Conservation (phyloP, 2,113 vertebrate genomes). For the Salminus brasiliensis region DNA sequence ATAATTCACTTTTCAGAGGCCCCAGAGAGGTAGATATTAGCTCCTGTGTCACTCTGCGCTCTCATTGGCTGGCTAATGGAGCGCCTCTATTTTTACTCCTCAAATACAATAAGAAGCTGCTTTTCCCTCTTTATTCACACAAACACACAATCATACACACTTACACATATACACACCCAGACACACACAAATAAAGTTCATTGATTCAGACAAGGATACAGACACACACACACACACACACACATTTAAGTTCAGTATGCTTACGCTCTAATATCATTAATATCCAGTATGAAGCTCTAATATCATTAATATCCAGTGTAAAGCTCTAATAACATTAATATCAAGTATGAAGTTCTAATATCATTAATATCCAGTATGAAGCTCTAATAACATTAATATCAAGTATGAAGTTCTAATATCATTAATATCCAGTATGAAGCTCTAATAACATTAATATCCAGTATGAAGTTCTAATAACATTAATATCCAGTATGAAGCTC, state of each 20-base stretch:
- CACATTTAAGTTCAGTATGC: background rate
- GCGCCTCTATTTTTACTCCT: conserved; percentile 71
- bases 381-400: too few relatives aligned
- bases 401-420: too few relatives aligned
- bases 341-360: too few relatives aligned
- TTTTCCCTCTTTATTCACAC: background rate
- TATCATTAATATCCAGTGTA: too few relatives aligned
- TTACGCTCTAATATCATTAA: too few relatives aligned
- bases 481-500: too few relatives aligned
- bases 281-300: too few relatives aligned
- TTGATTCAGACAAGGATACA: background rate
- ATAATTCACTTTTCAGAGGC: conserved; percentile 79
- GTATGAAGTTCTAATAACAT: too few relatives aligned
- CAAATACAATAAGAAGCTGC: conserved; percentile 60
- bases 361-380: too few relatives aligned
- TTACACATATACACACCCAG: background rate
- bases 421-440: too few relatives aligned
- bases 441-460: too few relatives aligned
- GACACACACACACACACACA: conserved; percentile 1
- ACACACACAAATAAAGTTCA: background rate
- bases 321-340: too few relatives aligned
- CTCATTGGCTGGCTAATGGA: conserved; percentile 58
- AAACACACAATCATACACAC: conserved; percentile 12
- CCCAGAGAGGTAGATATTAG: conserved; percentile 68
- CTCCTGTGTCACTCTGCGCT: conserved; percentile 60